Evolutionary conservation across 2,113 vertebrate species (phyloP).

Genomic region (Nannospalax galili): DNA sequence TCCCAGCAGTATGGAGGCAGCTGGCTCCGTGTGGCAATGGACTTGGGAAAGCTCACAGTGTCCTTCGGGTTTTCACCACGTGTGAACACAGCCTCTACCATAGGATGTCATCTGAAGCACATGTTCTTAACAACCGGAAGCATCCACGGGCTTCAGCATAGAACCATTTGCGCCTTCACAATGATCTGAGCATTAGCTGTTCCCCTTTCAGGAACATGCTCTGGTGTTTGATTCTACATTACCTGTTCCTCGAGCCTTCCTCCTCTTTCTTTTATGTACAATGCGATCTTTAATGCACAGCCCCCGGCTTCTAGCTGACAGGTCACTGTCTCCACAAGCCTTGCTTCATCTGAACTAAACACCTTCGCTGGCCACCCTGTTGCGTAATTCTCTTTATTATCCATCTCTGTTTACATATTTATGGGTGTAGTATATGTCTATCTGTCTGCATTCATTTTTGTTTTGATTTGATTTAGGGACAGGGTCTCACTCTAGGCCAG

Average conservation of each 20-base stretch:
- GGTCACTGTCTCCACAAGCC: neutral
- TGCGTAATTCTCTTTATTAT: neutral
- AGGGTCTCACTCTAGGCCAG: neutral
- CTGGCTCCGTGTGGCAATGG: neutral
- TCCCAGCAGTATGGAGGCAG: neutral
- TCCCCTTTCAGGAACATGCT: neutral
- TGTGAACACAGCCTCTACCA: neutral
- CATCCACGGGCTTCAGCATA: neutral
- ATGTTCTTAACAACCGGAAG: neutral
- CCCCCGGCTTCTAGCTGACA: neutral
- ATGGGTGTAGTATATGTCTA: neutral
- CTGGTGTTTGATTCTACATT: neutral
- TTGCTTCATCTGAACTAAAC: too few relatives aligned
- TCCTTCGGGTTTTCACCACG: neutral
- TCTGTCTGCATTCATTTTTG: neutral
- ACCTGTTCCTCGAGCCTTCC: neutral
- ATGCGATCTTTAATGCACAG: neutral
- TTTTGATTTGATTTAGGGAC: neutral
- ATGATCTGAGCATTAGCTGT: neutral
- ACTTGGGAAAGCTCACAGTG: neutral
- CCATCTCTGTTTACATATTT: neutral
- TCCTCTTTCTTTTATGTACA: neutral
- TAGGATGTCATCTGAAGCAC: slow-evolving; percentile 33
- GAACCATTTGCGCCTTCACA: neutral
- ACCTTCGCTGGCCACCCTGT: neutral